Percentiles rank a stretch among this genome's conserved stretches.
Conservation (phyloP, 2,797 vertebrate genomes). For the Percopsis omiscomaycus region DNA sequence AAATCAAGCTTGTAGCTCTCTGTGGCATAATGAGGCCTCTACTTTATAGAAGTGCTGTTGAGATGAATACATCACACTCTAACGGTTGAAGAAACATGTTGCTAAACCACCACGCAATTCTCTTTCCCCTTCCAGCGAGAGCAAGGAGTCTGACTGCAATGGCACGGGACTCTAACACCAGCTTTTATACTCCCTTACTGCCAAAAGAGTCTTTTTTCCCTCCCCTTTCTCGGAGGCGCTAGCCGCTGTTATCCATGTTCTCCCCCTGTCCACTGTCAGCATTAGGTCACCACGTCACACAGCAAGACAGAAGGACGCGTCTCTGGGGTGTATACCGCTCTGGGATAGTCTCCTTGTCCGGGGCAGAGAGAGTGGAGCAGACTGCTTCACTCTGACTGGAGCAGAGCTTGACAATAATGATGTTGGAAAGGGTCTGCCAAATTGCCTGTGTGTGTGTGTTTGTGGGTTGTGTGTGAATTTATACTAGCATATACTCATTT, state of each 20-base stretch:
- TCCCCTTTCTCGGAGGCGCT: background rate
- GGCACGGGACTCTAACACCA: background rate
- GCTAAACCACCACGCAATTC: background rate
- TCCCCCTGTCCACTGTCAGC: conserved; percentile 14
- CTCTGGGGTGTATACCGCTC: conserved; percentile 11
- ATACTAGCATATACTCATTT: background rate
- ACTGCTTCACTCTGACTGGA: conserved; percentile 8
- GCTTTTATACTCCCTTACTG: background rate
- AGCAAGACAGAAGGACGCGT: conserved; percentile 10
- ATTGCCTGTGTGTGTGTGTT: background rate
- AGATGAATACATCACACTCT: no score
- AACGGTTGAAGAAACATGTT: no score
- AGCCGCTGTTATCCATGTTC: background rate
- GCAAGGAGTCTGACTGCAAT: background rate
- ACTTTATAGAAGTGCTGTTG: no score
- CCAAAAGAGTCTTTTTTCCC: background rate
- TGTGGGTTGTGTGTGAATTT: background rate
- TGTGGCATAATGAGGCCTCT: no score
- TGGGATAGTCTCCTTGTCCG: conserved; percentile 15
- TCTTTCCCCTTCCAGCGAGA: background rate
- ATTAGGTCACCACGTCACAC: conserved; percentile 2
- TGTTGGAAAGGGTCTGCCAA: background rate
- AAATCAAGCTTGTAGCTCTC: no score
- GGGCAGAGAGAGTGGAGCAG: background rate
- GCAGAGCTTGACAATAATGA: conserved; percentile 1